phyloP scores from a whole-genome alignment of 2,113 vertebrate genomes.

The Xerus inauris region DNA sequence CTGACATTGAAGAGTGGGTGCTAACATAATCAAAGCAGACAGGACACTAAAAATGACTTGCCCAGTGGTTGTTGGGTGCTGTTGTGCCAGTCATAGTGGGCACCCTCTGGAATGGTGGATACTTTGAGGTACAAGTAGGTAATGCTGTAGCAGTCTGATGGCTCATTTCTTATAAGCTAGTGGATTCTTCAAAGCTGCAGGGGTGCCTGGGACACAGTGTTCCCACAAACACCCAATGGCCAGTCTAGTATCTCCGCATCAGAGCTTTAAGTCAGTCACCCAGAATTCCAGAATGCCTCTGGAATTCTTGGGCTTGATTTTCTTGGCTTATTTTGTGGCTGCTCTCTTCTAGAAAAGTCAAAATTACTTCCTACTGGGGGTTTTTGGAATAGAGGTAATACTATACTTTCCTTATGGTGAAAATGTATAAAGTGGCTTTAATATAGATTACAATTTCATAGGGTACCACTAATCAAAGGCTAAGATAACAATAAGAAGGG shows the following conservation, averaged over 20 bases:
- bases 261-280: background rate
- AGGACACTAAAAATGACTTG: constrained; percentile 98
- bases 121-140: constrained; percentile 98
- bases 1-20: constrained; percentile 99
- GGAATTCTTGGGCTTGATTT: background rate
- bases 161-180: constrained; percentile 94
- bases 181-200: background rate
- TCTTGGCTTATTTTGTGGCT: background rate
- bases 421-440: background rate
- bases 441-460: background rate
- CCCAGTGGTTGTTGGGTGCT: constrained; percentile 99
- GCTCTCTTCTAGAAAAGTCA: background rate
- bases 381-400: background rate
- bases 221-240: background rate
- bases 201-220: background rate
- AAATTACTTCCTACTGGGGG: background rate
- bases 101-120: constrained; percentile 97
- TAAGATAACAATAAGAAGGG: background rate
- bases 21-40: constrained; percentile 99
- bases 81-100: constrained; percentile 98
- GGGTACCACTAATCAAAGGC: background rate
- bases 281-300: background rate
- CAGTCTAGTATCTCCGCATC: accelerated
- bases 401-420: background rate
- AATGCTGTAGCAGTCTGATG: constrained; percentile 98